Percentiles rank a stretch among this genome's conserved stretches.
Conservation (phyloP, 1,140 invertebrate species). For the Drosophila nasuta region DNA sequence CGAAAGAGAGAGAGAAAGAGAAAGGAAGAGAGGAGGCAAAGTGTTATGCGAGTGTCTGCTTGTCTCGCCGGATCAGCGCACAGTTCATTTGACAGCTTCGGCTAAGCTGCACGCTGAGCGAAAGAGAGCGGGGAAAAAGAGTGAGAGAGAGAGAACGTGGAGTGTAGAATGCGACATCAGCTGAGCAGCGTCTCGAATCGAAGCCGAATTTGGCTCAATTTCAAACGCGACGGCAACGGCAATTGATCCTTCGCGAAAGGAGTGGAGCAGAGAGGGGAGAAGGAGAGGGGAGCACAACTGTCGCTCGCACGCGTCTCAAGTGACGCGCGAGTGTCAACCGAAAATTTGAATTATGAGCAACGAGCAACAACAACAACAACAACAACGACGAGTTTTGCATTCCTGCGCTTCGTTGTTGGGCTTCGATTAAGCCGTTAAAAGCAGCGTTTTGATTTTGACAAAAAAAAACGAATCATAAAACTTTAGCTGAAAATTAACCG, state of each 20-base stretch:
- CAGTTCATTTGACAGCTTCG: conserved; percentile 68
- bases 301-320: conserved; percentile 82
- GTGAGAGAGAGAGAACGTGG: not conserved
- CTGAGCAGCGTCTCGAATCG: conserved; percentile 45
- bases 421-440: conserved; percentile 61
- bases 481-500: conserved; percentile 32
- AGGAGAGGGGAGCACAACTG: conserved; percentile 52
- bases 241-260: not conserved
- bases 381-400: conserved; percentile 19
- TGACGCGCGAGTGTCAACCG: conserved; percentile 74
- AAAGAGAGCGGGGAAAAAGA: not conserved
- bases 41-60: conserved; percentile 53
- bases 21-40: conserved; percentile 30
- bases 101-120: conserved; percentile 16
- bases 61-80: conserved; percentile 65
- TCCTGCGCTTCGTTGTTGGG: conserved; percentile 18
- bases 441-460: conserved; percentile 23
- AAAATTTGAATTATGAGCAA: conserved; percentile 39
- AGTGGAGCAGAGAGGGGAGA: not conserved
- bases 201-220: conserved; percentile 66
- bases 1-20: conserved; percentile 31
- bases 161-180: conserved; percentile 4
- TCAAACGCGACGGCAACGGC: conserved; percentile 60
- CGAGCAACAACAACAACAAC: conserved; percentile 11
- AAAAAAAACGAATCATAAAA: not conserved